Conservation (phyloP, 2,888 invertebrate genomes). For the Drosophila gaucha region DNA sequence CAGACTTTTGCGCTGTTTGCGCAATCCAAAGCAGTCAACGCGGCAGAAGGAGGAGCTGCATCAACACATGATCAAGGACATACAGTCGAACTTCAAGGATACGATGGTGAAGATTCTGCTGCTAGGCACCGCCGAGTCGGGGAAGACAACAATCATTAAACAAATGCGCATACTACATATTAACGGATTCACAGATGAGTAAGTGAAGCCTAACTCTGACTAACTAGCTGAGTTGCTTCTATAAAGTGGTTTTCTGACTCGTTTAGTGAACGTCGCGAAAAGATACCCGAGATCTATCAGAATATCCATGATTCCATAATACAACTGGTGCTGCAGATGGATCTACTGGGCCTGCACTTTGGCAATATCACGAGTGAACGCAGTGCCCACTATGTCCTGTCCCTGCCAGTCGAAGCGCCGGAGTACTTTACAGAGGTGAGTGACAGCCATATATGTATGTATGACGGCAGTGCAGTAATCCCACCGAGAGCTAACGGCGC, state of each 20-base stretch:
- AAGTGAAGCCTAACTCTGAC: conserved; percentile 74
- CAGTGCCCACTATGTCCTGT: conserved; percentile 85
- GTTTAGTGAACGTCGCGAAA: conserved; percentile 88
- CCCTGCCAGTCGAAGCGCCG: conserved; percentile 86
- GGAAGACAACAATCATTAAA: conserved; percentile 94
- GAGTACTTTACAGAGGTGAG: conserved; percentile 86
- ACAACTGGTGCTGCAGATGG: conserved; percentile 88
- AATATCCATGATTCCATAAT: conserved; percentile 92
- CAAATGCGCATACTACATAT: conserved; percentile 95
- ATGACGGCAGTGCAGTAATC: conserved; percentile 30
- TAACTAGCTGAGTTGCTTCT: not conserved
- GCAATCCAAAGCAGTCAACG: conserved; percentile 65
- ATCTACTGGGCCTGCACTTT: conserved; percentile 85
- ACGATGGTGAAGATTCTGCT: conserved; percentile 87
- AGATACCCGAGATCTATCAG: conserved; percentile 88
- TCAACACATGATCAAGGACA: conserved; percentile 85
- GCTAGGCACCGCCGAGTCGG: conserved; percentile 91
- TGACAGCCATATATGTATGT: conserved; percentile 3
- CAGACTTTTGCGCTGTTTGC: conserved; percentile 84
- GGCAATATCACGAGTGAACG: conserved; percentile 84
- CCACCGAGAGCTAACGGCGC: conserved; percentile 8
- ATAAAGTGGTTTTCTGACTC: not conserved
- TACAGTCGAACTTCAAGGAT: conserved; percentile 85
- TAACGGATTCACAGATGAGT: conserved; percentile 91
- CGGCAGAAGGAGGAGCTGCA: conserved; percentile 80